These are phyloP conservation scores for Caenorhabditis macrosperma DNA, from an alignment of 2,888 invertebrate genomes.

Conservation along the genomic window DNA sequence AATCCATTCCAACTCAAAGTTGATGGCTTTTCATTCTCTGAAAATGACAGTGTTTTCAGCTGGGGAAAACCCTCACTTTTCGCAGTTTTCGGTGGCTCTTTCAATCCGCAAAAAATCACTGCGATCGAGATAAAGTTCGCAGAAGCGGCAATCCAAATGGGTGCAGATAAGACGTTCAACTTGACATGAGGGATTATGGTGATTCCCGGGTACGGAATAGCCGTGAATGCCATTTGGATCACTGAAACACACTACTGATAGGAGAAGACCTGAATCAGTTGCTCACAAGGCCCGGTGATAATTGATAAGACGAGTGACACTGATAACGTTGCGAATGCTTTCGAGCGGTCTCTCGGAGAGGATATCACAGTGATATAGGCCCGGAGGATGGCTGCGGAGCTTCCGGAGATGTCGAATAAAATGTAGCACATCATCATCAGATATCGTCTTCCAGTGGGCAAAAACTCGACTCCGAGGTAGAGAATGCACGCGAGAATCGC, in stretches of 20 bases:
- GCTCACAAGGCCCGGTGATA: slow-evolving; percentile 55
- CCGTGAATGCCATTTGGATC: slow-evolving; percentile 67
- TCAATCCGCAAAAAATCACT: slow-evolving; percentile 49
- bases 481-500: slow-evolving; percentile 48
- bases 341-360: slow-evolving; percentile 44
- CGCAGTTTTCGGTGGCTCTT: slow-evolving; percentile 25
- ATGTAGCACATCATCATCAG: slow-evolving; percentile 55
- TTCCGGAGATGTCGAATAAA: slow-evolving; percentile 52
- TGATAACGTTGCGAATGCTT: slow-evolving; percentile 49
- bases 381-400: slow-evolving; percentile 52
- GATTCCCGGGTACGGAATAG: slow-evolving; percentile 68
- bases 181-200: slow-evolving; percentile 56
- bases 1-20: slow-evolving; percentile 44
- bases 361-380: slow-evolving; percentile 56
- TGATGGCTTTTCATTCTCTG: slow-evolving; percentile 42
- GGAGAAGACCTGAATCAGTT: not conserved
- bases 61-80: not conserved
- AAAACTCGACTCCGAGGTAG: slow-evolving; percentile 37
- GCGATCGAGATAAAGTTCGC: slow-evolving; percentile 68
- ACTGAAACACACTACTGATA: slow-evolving; percentile 60
- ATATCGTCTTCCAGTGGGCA: slow-evolving; percentile 43
- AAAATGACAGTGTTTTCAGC: not conserved
- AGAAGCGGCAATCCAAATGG: slow-evolving; percentile 63
- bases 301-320: slow-evolving; percentile 48
- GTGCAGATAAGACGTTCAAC: slow-evolving; percentile 71